Percentiles rank a stretch among this genome's conserved stretches.
Evolutionary conservation across 2,797 vertebrate species (phyloP).

Genomic region (Caiman crocodilus): DNA sequence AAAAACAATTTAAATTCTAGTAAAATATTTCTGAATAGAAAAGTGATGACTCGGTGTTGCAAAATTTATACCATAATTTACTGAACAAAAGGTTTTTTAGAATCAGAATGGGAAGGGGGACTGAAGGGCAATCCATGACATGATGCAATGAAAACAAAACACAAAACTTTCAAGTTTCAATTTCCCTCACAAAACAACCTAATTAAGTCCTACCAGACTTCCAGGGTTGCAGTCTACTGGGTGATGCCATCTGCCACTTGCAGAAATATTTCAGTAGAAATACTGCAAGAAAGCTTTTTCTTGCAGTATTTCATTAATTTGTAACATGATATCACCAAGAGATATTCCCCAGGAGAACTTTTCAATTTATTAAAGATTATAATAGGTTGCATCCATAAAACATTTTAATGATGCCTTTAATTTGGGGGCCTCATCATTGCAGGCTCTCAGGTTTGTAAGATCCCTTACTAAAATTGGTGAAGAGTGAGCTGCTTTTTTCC

Average conservation of each 20-base stretch:
- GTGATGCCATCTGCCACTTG: conserved; percentile 14
- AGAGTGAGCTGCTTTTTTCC: neutral
- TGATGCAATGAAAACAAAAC: conserved; percentile 1
- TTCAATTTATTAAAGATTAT: neutral
- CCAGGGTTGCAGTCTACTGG: neutral
- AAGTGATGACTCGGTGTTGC: neutral
- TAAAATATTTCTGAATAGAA: neutral
- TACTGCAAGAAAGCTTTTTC: conserved; percentile 12
- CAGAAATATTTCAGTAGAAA: conserved; percentile 16
- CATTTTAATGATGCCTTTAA: neutral
- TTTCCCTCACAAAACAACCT: conserved; percentile 24
- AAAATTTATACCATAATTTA: neutral
- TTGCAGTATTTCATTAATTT: conserved; percentile 26
- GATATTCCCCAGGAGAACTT: neutral
- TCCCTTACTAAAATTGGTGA: neutral
- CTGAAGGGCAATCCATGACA: neutral
- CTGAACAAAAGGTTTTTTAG: neutral
- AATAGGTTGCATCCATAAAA: neutral
- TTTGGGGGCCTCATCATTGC: neutral
- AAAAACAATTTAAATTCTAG: neutral
- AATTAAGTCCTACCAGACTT: conserved; percentile 30
- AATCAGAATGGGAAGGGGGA: neutral
- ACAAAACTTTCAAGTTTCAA: conserved; percentile 12
- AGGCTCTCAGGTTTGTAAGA: neutral
- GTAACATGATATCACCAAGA: neutral